These are phyloP conservation scores for Micoletzkya japonica DNA, from an alignment of 2,888 invertebrate species.

Conservation along the genomic window DNA sequence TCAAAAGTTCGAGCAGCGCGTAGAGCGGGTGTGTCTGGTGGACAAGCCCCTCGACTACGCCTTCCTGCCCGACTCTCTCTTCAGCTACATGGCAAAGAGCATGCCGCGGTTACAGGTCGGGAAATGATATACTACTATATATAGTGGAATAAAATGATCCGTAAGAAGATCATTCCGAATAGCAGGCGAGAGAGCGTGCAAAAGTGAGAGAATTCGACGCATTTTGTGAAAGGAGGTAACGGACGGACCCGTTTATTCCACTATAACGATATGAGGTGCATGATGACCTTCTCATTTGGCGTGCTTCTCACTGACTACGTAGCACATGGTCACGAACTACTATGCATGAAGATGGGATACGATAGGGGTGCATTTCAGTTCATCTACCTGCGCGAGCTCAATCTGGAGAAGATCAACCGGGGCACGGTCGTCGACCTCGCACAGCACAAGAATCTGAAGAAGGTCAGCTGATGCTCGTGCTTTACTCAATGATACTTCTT, in stretches of 20 bases:
- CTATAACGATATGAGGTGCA: background rate
- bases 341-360: too few species aligned
- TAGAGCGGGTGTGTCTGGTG: conserved; percentile 63
- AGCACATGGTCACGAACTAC: too few species aligned
- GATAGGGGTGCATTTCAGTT: too few species aligned
- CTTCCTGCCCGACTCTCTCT: conserved; percentile 62
- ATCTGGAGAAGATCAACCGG: conserved; percentile 62
- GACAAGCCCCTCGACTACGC: conserved; percentile 64
- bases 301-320: too few species aligned
- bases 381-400: conserved; percentile 63
- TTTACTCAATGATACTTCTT: background rate
- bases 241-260: conserved; percentile 19
- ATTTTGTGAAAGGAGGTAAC: too few species aligned
- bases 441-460: conserved; percentile 57
- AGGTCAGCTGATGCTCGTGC: conserved; percentile 37
- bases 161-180: too few species aligned
- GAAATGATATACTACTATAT: background rate
- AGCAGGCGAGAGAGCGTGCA: too few species aligned
- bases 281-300: too few species aligned
- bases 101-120: conserved; percentile 59
- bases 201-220: too few species aligned
- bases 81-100: conserved; percentile 58
- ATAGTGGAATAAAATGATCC: too few species aligned
- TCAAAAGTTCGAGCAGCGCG: conserved; percentile 53
- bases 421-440: conserved; percentile 61